Evolutionary conservation across 2,888 invertebrate species (phyloP), one percentile per base, ranked within the genome.

Genomic region (Epinotia nisella): DNA sequence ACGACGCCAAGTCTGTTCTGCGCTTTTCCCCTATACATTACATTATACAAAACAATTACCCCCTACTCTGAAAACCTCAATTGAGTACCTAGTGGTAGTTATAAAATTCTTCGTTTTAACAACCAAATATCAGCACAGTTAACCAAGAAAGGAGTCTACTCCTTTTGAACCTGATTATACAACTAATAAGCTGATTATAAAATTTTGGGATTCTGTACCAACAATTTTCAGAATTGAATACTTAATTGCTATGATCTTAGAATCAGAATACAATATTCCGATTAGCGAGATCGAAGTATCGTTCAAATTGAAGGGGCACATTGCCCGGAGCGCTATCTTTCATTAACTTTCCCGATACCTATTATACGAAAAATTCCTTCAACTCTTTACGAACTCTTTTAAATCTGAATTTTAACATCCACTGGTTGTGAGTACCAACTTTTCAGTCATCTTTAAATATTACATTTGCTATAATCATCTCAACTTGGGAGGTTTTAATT

Each of bases 221-320:
- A 35, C n/a, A n/a, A 7, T 49, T n/a, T 49, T 49, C n/a, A 7
- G 49, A 49, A 49, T 13, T 7, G 1, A 49, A 49, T 49, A 49
- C n/a, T n/a, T n/a, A n/a, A n/a, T n/a, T n/a, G 13, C 82, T 82
- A 80, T 82, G 82, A 79, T 76, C 74, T 73, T 79, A 78, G 80
- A 79, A 87, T 86, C 84, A 81, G 83, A 88, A 90, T 90, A 90
- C 86, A 87, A 90, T 88, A 89, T 90, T 90, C 82, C 89, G 88
- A 91, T 92, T 92, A 91, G 85, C 75, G 71, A 69, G 82, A 86
- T 87, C 87, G 81, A 79, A 79, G 83, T 83, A 79, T 84, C 82
- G 77, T 80, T 83, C 80, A 86, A 87, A 89, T 88, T 86, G 85
- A 87, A 90, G 81, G 83, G 87, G 79, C 82, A 83, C 80, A 80